Conservation (phyloP, 2,888 invertebrate genomes). For the Eustalomyia histrio region DNA sequence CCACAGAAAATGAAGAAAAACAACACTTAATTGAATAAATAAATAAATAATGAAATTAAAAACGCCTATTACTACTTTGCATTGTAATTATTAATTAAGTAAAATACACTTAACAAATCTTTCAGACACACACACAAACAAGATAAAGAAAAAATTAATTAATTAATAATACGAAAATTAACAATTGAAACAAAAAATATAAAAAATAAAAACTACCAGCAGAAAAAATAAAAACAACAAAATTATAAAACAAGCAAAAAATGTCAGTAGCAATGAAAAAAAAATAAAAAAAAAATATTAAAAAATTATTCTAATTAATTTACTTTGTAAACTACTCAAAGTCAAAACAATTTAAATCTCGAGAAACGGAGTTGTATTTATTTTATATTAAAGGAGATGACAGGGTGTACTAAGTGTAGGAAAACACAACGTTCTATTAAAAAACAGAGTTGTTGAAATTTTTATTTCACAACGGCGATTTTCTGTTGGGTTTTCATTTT, state of each 20-base stretch:
- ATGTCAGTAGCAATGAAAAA: constrained; percentile 56
- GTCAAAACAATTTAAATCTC: no score
- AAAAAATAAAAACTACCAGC: no score
- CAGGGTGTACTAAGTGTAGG: no score
- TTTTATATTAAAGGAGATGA: no score
- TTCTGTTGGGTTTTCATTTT: no score
- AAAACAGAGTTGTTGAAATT: no score
- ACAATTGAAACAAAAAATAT: constrained; percentile 45
- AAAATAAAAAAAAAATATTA: constrained; percentile 36
- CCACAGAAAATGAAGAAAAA: constrained; percentile 69
- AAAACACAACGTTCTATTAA: no score
- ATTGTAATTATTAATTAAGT: constrained; percentile 59
- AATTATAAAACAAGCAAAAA: constrained; percentile 28
- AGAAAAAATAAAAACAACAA: constrained; percentile 20
- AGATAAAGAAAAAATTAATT: constrained; percentile 33
- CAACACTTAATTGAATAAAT: constrained; percentile 10
- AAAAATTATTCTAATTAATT: not conserved
- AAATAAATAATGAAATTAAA: not conserved
- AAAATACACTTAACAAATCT: constrained; percentile 33
- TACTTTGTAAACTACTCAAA: no score
- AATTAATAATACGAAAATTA: constrained; percentile 36
- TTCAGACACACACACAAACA: constrained; percentile 20
- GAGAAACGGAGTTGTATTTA: no score
- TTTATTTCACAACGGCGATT: no score
- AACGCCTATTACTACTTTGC: constrained; percentile 54